Conservation (phyloP, 2,888 invertebrate genomes). For the Sympetrum striolatum region DNA sequence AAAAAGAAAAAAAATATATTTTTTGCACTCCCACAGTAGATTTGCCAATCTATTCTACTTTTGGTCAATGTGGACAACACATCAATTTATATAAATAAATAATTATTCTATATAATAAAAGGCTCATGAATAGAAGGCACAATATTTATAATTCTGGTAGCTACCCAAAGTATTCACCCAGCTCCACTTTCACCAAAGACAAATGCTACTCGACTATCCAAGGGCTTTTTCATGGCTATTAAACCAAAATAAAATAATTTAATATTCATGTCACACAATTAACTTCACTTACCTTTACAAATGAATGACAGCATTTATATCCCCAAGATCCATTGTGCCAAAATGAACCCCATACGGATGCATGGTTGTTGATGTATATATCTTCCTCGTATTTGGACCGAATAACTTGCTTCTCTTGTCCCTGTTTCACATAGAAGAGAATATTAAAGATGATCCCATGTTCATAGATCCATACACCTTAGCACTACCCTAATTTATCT, state of each 20-base stretch:
- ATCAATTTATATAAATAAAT: no score
- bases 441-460: neutral
- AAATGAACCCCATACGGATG: conserved; percentile 93
- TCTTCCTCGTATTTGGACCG: conserved; percentile 95
- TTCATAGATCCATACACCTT: neutral
- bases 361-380: conserved; percentile 89
- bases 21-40: no score
- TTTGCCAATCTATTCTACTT: no score
- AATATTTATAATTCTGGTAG: no score
- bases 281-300: conserved; percentile 69
- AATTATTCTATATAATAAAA: no score
- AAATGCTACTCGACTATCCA: neutral
- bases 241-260: no score
- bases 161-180: neutral
- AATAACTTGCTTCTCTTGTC: conserved; percentile 86
- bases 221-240: no score
- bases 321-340: conserved; percentile 96
- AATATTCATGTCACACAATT: no score
- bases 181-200: neutral
- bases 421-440: conserved; percentile 58
- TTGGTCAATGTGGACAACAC: no score
- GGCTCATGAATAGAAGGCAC: no score
- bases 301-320: conserved; percentile 93
- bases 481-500: no score
- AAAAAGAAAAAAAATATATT: no score